These are phyloP conservation scores for Pharmacophagus antenor DNA, from an alignment of 2,888 invertebrate genomes.

Conservation along the genomic window DNA sequence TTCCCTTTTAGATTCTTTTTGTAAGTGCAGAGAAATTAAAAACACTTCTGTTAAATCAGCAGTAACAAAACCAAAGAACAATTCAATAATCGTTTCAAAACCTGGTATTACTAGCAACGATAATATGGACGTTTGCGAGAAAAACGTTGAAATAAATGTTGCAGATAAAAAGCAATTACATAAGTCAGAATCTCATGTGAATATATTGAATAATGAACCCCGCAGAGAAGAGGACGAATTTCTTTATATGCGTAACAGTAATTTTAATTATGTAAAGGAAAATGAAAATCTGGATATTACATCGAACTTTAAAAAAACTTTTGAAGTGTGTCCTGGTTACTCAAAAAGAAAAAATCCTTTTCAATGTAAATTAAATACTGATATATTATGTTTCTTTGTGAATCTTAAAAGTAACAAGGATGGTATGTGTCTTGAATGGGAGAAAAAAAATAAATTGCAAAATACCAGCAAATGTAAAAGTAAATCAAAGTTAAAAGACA, in stretches of 20 bases:
- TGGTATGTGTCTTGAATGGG: background rate
- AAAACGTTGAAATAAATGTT: background rate
- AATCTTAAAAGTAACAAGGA: slow-evolving; percentile 3
- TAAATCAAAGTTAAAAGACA: background rate
- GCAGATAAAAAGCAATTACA: background rate
- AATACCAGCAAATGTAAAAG: background rate
- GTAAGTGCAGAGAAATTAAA: background rate
- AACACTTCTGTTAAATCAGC: background rate
- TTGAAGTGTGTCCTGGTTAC: background rate
- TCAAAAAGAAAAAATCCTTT: background rate
- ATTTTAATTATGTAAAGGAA: background rate
- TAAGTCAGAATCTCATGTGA: slow-evolving; percentile 1
- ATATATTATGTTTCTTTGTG: slow-evolving; percentile 16
- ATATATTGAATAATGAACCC: background rate
- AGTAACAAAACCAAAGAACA: background rate
- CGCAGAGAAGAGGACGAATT: background rate
- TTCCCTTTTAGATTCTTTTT: too few relatives aligned
- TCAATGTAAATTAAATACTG: slow-evolving; percentile 6
- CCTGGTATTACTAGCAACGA: background rate
- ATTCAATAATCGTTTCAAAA: background rate
- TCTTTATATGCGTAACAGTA: background rate
- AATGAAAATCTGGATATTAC: background rate
- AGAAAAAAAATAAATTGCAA: background rate
- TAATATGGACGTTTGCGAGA: background rate
- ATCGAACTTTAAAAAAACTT: slow-evolving; percentile 1